Evolutionary conservation across 2,888 invertebrate genomes (phyloP).

Genomic region (Pycnomerus fuliginosus): DNA sequence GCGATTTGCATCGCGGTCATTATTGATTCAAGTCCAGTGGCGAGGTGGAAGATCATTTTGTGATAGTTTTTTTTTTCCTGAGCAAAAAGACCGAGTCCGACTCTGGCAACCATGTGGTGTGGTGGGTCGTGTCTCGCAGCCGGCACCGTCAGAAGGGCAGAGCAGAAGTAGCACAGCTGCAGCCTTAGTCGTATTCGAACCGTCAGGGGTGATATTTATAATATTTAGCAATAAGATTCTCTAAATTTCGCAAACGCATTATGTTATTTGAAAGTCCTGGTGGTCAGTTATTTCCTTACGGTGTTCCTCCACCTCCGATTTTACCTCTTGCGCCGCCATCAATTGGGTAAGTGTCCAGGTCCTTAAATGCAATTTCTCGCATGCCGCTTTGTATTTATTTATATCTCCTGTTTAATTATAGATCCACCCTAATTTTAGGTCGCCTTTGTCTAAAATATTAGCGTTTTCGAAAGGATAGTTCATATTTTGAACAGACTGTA

Average conservation of each 20-base stretch:
- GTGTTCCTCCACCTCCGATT: constrained; percentile 71
- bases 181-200: constrained; percentile 40
- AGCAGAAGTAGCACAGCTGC: constrained; percentile 27
- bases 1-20: too few relatives aligned
- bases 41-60: too few relatives aligned
- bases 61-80: too few relatives aligned
- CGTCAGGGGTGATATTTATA: constrained; percentile 19
- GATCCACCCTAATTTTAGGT: too few relatives aligned
- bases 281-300: constrained; percentile 67
- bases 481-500: too few relatives aligned
- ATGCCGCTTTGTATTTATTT: too few relatives aligned
- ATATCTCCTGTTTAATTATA: too few relatives aligned
- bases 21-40: too few relatives aligned
- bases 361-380: too few relatives aligned
- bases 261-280: constrained; percentile 73
- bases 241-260: constrained; percentile 12
- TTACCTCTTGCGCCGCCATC: constrained; percentile 38
- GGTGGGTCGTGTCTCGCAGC: constrained; percentile 38
- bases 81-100: constrained; percentile 3
- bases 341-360: constrained; percentile 46
- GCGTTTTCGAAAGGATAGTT: too few relatives aligned
- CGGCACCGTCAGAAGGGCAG: constrained; percentile 36
- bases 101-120: constrained; percentile 42
- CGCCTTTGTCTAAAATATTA: too few relatives aligned
- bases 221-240: neutral